phyloP scores from a whole-genome alignment of 1,140 invertebrate genomes.

The Aphelenchoides fujianensis region DNA sequence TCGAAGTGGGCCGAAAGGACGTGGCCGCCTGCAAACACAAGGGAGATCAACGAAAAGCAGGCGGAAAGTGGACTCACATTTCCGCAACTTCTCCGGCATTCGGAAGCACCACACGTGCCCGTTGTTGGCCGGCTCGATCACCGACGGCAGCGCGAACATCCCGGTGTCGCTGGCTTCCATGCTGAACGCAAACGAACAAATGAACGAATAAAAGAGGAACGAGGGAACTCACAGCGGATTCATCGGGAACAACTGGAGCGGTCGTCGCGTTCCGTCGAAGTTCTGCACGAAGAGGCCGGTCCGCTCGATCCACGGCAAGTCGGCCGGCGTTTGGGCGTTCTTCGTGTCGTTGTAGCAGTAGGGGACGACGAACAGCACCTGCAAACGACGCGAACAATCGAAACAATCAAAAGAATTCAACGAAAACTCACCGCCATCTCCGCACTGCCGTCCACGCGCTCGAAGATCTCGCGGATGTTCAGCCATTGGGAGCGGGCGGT shows the following conservation, averaged over 20 bases:
- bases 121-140: neutral
- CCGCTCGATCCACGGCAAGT: neutral
- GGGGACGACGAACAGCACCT: constrained; percentile 1
- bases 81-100: neutral
- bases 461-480: constrained; percentile 8
- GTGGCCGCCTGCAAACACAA: neutral
- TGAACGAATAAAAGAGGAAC: no score
- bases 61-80: no score
- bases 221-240: constrained; percentile 1
- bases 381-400: no score
- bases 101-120: neutral
- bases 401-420: neutral
- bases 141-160: neutral
- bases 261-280: neutral
- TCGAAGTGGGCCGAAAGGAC: neutral
- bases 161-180: neutral
- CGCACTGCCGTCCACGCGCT: neutral
- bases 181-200: no score
- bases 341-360: neutral
- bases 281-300: neutral
- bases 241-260: neutral
- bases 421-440: neutral
- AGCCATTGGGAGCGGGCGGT: no score
- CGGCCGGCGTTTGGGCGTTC: neutral
- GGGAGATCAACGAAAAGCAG: neutral